Percentiles rank a stretch among this genome's conserved stretches.
These are phyloP conservation scores for Torymus auratus DNA, from an alignment of 2,888 invertebrate species.

Conservation along the genomic window DNA sequence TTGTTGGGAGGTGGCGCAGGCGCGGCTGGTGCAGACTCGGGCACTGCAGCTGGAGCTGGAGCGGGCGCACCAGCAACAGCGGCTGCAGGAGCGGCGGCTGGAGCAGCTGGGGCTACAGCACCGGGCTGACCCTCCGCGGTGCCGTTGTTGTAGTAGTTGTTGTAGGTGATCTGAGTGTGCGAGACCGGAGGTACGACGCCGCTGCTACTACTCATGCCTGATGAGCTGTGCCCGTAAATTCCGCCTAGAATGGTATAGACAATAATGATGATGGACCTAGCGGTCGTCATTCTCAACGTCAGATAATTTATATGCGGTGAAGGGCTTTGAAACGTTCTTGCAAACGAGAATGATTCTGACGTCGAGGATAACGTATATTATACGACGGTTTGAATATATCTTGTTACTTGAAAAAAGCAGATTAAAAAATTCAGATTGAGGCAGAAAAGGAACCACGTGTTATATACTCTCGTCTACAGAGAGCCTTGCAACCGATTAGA, in stretches of 20 bases:
- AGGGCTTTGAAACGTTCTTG: too few species aligned
- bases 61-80: constrained; percentile 36
- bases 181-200: constrained; percentile 65
- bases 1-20: constrained; percentile 41
- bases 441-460: too few species aligned
- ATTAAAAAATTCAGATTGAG: too few species aligned
- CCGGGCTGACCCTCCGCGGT: constrained; percentile 54
- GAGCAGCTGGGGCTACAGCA: constrained; percentile 56
- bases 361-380: too few species aligned
- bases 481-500: too few species aligned
- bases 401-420: too few species aligned
- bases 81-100: constrained; percentile 48
- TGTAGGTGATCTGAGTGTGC: constrained; percentile 73
- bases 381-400: too few species aligned
- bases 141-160: constrained; percentile 74
- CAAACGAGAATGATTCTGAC: too few species aligned
- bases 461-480: too few species aligned
- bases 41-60: constrained; percentile 52
- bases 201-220: constrained; percentile 47
- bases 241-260: constrained; percentile 56
- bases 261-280: too few species aligned
- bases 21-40: constrained; percentile 56
- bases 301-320: too few species aligned
- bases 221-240: constrained; percentile 64
- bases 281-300: too few species aligned